A percentile compares a stretch with the other conserved stretches of the same genome.
phyloP scores from a whole-genome alignment of 2,888 invertebrate species.

The Dolomedes plantarius region DNA sequence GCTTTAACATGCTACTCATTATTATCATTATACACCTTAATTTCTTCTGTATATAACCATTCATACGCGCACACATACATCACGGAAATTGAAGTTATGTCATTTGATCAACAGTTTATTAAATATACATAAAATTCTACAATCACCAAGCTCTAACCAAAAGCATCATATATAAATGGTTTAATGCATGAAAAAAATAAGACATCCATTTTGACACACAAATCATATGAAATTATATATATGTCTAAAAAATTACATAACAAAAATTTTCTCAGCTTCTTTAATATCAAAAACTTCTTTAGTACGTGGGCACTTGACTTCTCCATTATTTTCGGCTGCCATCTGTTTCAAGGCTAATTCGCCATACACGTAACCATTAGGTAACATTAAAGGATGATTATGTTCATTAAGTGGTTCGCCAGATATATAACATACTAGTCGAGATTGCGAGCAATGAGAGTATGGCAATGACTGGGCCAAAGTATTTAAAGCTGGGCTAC shows the following conservation, averaged over 20 bases:
- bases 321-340: conserved; percentile 92
- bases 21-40: no score
- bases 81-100: no score
- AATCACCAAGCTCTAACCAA: no score
- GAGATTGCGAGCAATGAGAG: conserved; percentile 96
- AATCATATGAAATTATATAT: conserved; percentile 13
- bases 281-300: conserved; percentile 92
- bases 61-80: no score
- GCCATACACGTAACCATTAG: conserved; percentile 98
- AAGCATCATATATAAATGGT: no score
- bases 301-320: conserved; percentile 94
- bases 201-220: no score
- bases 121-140: no score
- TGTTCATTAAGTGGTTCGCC: conserved; percentile 96
- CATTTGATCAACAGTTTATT: no score
- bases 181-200: no score
- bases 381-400: conserved; percentile 98
- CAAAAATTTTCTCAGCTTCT: conserved; percentile 96
- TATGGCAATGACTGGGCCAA: conserved; percentile 89
- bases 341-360: conserved; percentile 94
- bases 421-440: conserved; percentile 92
- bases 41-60: no score
- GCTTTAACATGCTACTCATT: no score
- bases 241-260: no score
- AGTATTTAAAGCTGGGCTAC: conserved; percentile 89